Conservation (phyloP, 2,113 vertebrate genomes). For the Podilymbus podiceps region DNA sequence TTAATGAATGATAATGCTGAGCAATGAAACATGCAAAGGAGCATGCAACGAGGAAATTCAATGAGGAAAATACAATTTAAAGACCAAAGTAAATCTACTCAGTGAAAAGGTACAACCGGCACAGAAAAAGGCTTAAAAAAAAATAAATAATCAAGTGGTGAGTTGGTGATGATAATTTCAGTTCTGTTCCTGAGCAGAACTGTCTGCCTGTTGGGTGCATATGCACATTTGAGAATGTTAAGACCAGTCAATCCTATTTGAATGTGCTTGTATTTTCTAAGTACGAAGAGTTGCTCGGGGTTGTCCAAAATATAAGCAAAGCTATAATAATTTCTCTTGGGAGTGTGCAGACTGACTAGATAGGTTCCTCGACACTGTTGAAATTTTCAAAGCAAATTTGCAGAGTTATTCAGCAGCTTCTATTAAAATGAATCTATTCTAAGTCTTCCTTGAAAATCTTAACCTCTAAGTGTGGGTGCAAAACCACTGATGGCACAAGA, state of each 20-base stretch:
- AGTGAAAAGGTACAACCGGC: conserved; percentile 23
- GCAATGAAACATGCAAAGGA: conserved; percentile 51
- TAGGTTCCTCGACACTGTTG: neutral
- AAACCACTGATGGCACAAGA: neutral
- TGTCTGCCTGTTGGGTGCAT: neutral
- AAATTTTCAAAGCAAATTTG: conserved; percentile 6
- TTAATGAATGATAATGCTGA: conserved; percentile 62
- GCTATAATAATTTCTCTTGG: neutral
- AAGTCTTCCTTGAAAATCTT: neutral
- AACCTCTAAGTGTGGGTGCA: neutral
- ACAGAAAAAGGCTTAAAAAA: conserved; percentile 10
- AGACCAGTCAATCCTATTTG: neutral
- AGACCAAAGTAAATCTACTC: conserved; percentile 23
- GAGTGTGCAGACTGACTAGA: neutral
- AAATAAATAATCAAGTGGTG: neutral
- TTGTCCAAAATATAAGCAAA: neutral
- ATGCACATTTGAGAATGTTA: neutral
- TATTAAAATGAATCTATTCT: neutral
- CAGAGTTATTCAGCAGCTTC: neutral
- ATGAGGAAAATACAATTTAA: conserved; percentile 41
- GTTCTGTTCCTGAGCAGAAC: neutral
- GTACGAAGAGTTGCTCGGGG: neutral
- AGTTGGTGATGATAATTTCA: conserved; percentile 22
- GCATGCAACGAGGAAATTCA: conserved; percentile 12
- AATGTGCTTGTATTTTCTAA: conserved; percentile 18